Conservation (phyloP, 1,140 invertebrate species). For the Rhyzopertha dominica region DNA sequence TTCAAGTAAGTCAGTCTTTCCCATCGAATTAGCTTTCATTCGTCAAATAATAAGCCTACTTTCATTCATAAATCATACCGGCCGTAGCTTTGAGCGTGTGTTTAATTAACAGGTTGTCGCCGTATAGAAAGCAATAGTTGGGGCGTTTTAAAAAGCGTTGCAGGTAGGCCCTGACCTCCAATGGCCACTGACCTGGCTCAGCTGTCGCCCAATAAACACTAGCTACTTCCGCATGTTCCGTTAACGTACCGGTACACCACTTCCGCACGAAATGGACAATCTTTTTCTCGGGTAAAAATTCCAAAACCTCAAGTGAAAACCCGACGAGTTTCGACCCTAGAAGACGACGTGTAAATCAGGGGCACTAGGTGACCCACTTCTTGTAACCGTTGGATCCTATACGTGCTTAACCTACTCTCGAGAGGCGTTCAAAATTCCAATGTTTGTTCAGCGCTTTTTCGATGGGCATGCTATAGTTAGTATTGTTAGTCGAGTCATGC, state of each 20-base stretch:
- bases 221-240: slow-evolving; percentile 6
- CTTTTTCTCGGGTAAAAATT: background rate
- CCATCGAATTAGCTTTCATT: too few species aligned
- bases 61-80: too few species aligned
- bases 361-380: slow-evolving; percentile 19
- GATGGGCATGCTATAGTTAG: slow-evolving; percentile 3
- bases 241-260: background rate
- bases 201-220: slow-evolving; percentile 2
- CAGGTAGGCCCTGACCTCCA: too few species aligned
- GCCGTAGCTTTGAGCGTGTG: too few species aligned
- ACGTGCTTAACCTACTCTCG: slow-evolving; percentile 10
- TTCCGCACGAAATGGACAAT: slow-evolving; percentile 1
- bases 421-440: slow-evolving; percentile 6
- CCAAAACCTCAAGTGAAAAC: background rate
- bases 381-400: background rate
- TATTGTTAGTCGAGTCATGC: slow-evolving; percentile 9
- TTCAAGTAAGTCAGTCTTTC: too few species aligned
- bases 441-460: slow-evolving; percentile 6
- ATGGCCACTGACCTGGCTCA: slow-evolving; percentile 5
- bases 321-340: slow-evolving; percentile 10
- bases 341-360: slow-evolving; percentile 9
- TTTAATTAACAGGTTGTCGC: too few species aligned
- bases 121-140: too few species aligned
- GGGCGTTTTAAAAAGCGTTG: too few species aligned
- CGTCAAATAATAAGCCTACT: too few species aligned